Conservation (phyloP, 37 sponge, comb jelly and placozoan genomes). For the Dysidea cf. avara region DNA sequence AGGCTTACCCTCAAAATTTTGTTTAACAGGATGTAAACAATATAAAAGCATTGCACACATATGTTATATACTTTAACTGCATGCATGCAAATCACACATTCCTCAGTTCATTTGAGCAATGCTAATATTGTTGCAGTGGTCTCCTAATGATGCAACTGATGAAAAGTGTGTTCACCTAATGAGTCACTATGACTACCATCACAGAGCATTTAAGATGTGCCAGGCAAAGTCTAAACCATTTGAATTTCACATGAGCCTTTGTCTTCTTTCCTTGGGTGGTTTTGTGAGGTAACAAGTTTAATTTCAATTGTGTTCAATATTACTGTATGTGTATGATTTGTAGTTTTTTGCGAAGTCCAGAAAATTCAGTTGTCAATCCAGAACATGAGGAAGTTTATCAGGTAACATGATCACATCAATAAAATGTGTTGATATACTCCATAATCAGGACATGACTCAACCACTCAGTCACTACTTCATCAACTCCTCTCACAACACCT, state of each 20-base stretch:
- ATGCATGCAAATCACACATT: no score
- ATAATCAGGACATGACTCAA: constrained; percentile 88
- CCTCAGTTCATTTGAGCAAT: no score
- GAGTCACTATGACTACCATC: constrained; percentile 55
- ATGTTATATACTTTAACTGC: no score
- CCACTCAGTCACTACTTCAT: constrained; percentile 95
- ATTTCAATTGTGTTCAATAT: no score
- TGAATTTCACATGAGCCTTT: constrained; percentile 16
- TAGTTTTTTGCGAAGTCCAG: constrained; percentile 70
- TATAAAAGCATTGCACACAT: no score
- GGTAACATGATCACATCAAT: constrained; percentile 12
- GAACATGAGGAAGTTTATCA: constrained; percentile 65
- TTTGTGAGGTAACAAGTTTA: constrained; percentile 84
- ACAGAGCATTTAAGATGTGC: constrained; percentile 60
- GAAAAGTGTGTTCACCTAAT: constrained; percentile 13
- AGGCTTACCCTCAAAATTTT: no score
- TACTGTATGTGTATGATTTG: no score
- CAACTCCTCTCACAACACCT: constrained; percentile 94
- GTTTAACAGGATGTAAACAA: no score
- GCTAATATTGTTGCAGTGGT: constrained; percentile 55
- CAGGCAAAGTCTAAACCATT: constrained; percentile 30
- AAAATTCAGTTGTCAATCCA: constrained; percentile 52
- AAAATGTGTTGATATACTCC: no score
- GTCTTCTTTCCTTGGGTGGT: constrained; percentile 63
- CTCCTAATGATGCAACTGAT: neutral